A percentile compares a stretch with the other conserved stretches of the same genome.
Evolutionary conservation across 2,888 invertebrate species (phyloP).

Genomic region (Ichneumoninae sp.): DNA sequence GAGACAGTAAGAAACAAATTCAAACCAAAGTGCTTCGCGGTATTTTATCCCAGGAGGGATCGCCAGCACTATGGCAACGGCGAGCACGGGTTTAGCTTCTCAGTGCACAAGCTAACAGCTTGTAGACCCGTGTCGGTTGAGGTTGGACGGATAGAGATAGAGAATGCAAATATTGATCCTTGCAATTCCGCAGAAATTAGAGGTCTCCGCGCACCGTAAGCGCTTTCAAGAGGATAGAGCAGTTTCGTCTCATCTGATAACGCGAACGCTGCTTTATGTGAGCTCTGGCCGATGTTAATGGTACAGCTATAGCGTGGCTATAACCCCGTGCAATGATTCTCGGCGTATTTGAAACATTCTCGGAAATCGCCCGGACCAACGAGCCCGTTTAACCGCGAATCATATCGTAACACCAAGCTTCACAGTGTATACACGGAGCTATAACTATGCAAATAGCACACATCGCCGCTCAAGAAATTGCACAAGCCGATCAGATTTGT

Average conservation of each 20-base stretch:
- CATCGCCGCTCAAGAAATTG: conserved; percentile 46
- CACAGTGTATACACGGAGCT: not conserved
- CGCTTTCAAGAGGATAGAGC: conserved; percentile 65
- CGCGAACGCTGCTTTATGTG: conserved; percentile 46
- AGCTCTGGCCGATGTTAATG: conserved; percentile 26
- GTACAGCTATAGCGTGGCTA: conserved; percentile 1
- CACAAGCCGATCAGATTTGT: conserved; percentile 53
- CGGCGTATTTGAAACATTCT: conserved; percentile 42
- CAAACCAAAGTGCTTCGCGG: not conserved
- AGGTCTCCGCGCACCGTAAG: conserved; percentile 59
- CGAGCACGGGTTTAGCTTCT: conserved; percentile 51
- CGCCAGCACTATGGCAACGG: not conserved
- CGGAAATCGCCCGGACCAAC: conserved; percentile 48
- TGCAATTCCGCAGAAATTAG: conserved; percentile 65
- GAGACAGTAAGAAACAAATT: not conserved
- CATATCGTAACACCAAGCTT: conserved; percentile 53
- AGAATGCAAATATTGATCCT: conserved; percentile 67
- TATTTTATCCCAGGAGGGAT: conserved; percentile 10
- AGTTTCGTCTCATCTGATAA: conserved; percentile 66
- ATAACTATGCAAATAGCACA: conserved; percentile 35
- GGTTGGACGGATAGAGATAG: conserved; percentile 59
- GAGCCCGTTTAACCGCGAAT: conserved; percentile 46
- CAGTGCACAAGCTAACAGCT: conserved; percentile 26
- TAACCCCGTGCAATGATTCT: not conserved
- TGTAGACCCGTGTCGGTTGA: conserved; percentile 41